Percentiles rank a stretch among this genome's conserved stretches.
Conservation (phyloP, 2,113 vertebrate genomes). For the Podarcis muralis region DNA sequence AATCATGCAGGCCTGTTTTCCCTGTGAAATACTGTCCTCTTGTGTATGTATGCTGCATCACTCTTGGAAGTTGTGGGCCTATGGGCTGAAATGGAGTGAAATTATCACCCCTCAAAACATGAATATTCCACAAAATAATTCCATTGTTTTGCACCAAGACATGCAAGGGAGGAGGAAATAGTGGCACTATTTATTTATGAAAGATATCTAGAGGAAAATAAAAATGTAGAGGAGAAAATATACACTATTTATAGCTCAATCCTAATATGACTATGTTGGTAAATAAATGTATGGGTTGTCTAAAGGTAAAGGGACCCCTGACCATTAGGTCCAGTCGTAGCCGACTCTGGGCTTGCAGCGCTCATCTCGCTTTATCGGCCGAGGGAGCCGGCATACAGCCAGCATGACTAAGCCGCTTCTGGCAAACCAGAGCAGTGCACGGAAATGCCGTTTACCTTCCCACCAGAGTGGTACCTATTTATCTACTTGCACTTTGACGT, state of each 20-base stretch:
- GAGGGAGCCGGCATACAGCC: no score
- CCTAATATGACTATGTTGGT: not conserved
- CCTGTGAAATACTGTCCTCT: slow-evolving; percentile 78
- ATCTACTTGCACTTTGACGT: no score
- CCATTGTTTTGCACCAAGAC: not conserved
- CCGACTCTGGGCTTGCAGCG: no score
- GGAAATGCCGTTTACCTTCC: no score
- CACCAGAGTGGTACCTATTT: no score
- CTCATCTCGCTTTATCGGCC: no score
- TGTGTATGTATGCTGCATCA: slow-evolving; percentile 49
- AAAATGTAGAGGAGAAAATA: not conserved
- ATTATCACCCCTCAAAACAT: not conserved
- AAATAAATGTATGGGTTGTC: not conserved
- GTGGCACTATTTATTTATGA: not conserved
- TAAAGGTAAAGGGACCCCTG: no score
- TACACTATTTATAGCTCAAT: not conserved
- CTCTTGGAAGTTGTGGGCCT: not conserved
- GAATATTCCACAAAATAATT: not conserved
- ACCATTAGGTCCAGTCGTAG: no score
- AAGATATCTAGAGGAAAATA: not conserved
- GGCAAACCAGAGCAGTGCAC: no score
- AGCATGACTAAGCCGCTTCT: no score
- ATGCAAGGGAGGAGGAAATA: not conserved
- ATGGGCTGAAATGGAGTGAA: not conserved
- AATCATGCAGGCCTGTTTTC: slow-evolving; percentile 23